Base-by-base conservation (phyloP, 2,113 vertebrate species). In the Amphiprion percula region DNA sequence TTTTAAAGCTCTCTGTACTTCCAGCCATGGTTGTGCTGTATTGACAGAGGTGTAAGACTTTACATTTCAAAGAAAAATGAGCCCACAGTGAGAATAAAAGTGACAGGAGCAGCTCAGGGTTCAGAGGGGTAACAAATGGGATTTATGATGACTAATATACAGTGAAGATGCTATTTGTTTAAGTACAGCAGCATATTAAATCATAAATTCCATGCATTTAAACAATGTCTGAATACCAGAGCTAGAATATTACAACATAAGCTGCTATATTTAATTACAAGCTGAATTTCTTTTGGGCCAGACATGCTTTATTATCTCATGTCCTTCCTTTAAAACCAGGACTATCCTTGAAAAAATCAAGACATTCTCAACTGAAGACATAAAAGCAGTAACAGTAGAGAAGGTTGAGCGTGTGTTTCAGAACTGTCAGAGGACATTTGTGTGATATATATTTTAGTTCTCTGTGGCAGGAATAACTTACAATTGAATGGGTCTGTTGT, bases 401-500 rank as follows among this genome's bases (percentile, higher is more conserved):
- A 12, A 5, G 2, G 39, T 28, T 15, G 2, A 49, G 21, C 0
- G 3, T 26, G 26, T 50, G 37, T 28, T 24, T 33, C 46, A 23
- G 10, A 64, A 46, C 16, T 14, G 39, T 69, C 1, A 2, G n/a
- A 72, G 54, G 5, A 52, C 26, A 63, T 53, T 19, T 50, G 59
- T 33, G 24, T 69, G 62, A 52, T 37, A 28, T 28, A 67, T 69
- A 59, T 54, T 73, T 75, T n/a, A 39, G 7, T 64, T 60, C 10
- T 7, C 47, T 50, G 60, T 9, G 0, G 56, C 19, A 30, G 26
- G 33, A 88, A 85, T 79, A 67, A 96, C 97, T 97, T 95, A 99
- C 98, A 73, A 93, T 90, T 65, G 86, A 93, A 84, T 98, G 96
- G 66, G 87, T 95, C 91, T 97, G 94, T 77, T 96, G 93, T 88